Conservation (phyloP, 2,888 invertebrate genomes). For the Tipula unca region DNA sequence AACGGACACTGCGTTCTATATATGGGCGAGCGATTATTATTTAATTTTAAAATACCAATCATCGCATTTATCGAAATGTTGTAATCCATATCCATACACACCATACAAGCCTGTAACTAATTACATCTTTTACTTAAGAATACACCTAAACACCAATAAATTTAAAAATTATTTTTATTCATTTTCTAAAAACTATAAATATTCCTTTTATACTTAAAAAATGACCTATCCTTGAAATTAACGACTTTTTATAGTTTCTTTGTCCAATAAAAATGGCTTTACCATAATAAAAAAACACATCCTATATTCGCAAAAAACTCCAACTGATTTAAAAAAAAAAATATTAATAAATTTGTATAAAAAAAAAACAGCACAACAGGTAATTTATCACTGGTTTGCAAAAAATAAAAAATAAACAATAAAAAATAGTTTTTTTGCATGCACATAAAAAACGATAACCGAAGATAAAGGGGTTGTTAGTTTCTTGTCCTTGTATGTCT, state of each 20-base stretch:
- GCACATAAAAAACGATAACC: not conserved
- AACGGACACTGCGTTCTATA: no score
- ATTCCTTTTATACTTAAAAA: not conserved
- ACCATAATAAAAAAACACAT: not conserved
- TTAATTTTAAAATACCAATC: no score
- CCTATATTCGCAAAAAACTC: not conserved
- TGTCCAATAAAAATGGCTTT: not conserved
- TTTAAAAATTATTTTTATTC: not conserved
- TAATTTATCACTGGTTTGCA: slow-evolving; percentile 8
- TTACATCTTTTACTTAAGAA: not conserved
- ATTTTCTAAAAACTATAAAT: not conserved
- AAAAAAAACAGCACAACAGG: not conserved
- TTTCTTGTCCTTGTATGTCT: not conserved
- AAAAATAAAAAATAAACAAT: not conserved
- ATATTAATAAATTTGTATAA: not conserved
- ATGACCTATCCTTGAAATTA: not conserved
- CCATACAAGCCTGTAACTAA: not conserved
- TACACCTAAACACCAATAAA: not conserved
- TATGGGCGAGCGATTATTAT: no score
- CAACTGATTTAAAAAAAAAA: not conserved
- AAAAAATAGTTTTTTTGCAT: not conserved
- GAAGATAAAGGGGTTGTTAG: not conserved
- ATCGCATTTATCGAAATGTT: no score
- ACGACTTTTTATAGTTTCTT: not conserved
- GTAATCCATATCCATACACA: no score